These are phyloP conservation scores for Barnardius zonarius DNA, from an alignment of 2,113 vertebrate species.

Conservation along the genomic window DNA sequence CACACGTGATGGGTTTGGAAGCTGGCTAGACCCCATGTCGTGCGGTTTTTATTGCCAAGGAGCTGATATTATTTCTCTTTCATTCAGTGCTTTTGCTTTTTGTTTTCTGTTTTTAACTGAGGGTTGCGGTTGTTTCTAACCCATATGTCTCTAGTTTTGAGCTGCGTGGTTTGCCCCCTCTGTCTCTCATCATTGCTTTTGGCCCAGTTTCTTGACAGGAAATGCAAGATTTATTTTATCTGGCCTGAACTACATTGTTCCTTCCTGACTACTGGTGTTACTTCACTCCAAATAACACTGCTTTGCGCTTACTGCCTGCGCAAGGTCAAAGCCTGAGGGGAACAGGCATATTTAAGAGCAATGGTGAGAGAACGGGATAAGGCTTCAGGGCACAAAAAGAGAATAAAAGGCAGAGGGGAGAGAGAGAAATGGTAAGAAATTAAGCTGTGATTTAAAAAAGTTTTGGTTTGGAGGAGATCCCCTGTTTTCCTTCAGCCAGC, in stretches of 20 bases:
- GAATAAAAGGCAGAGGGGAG: not conserved
- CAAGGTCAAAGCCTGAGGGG: constrained; percentile 70
- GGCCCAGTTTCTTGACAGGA: constrained; percentile 79
- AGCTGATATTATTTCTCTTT: constrained; percentile 47
- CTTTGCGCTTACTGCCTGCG: constrained; percentile 62
- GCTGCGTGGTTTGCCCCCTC: constrained; percentile 68
- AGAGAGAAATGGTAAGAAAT: not conserved
- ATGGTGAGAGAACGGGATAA: not conserved
- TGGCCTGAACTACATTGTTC: constrained; percentile 80
- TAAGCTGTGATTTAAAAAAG: not conserved
- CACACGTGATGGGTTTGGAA: not conserved
- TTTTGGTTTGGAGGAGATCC: not conserved
- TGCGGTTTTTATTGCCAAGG: constrained; percentile 2
- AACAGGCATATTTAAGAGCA: constrained; percentile 49
- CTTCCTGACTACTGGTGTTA: constrained; percentile 82
- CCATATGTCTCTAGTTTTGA: constrained; percentile 57
- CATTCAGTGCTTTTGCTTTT: constrained; percentile 53
- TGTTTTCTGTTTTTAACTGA: constrained; percentile 63
- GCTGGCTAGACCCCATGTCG: not conserved
- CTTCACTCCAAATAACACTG: constrained; percentile 72
- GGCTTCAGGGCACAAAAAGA: not conserved
- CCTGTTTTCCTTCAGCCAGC: not conserved
- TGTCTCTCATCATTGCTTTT: constrained; percentile 77
- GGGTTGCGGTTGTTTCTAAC: constrained; percentile 59
- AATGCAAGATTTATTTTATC: constrained; percentile 84